phyloP scores from a whole-genome alignment of 2,797 vertebrate genomes.

The Lepus oiostolus region DNA sequence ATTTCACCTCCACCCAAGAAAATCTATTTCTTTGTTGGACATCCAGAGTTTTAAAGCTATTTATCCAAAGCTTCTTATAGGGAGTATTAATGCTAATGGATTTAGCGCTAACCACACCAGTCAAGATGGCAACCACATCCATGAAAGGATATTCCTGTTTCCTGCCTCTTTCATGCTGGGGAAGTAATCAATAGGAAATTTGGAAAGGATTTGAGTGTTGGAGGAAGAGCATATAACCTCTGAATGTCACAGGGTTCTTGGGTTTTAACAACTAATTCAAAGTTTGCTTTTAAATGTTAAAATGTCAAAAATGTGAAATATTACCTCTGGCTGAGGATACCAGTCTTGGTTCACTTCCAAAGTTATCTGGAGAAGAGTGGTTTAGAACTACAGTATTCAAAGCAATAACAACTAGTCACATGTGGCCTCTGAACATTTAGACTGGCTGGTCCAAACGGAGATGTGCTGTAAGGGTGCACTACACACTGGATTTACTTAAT shows the following conservation, averaged over 20 bases:
- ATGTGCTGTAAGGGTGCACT: not conserved
- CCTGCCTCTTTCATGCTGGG: constrained; percentile 69
- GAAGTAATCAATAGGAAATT: constrained; percentile 77
- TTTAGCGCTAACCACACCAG: constrained; percentile 81
- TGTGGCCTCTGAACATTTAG: not conserved
- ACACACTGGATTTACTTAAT: not conserved
- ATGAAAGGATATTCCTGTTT: constrained; percentile 74
- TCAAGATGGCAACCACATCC: constrained; percentile 81
- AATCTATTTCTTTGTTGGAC: constrained; percentile 84
- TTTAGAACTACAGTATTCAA: not conserved
- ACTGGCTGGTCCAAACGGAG: not conserved
- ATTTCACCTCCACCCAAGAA: constrained; percentile 63
- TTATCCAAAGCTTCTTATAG: constrained; percentile 83
- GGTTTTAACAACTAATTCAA: constrained; percentile 15
- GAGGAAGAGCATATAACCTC: constrained; percentile 42
- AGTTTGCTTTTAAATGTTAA: constrained; percentile 59
- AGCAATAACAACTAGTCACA: not conserved
- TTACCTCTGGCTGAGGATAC: not conserved
- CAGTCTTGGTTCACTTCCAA: not conserved
- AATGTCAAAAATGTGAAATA: constrained; percentile 38
- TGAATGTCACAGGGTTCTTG: constrained; percentile 43
- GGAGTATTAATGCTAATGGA: constrained; percentile 80
- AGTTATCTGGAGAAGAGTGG: not conserved
- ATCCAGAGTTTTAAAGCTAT: constrained; percentile 80
- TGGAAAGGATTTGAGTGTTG: constrained; percentile 68